A percentile compares a stretch with the other conserved stretches of the same genome.
Evolutionary conservation across 2,888 invertebrate species (phyloP).

Genomic region (Piscicola geometra): DNA sequence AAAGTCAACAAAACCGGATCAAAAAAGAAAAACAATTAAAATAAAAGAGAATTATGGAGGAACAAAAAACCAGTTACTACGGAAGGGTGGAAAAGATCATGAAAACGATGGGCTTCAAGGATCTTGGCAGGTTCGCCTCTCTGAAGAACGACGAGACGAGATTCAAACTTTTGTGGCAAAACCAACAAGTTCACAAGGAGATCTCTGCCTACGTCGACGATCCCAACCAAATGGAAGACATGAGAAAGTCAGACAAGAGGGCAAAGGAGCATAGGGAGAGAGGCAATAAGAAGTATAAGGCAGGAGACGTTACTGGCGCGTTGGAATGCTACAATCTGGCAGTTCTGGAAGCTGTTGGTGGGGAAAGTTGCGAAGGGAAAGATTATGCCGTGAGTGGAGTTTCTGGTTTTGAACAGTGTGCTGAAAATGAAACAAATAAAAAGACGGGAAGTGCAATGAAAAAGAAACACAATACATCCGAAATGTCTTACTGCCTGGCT

Average conservation of each 20-base stretch:
- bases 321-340: conserved; percentile 1
- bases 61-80: not conserved
- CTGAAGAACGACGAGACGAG: not conserved
- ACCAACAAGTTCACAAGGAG: not conserved
- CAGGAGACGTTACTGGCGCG: not conserved
- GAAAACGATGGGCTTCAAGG: not conserved
- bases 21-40: no score
- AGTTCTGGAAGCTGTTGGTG: not conserved
- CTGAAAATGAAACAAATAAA: not conserved
- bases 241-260: not conserved
- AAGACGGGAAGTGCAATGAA: no score
- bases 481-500: conserved; percentile 47
- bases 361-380: not conserved
- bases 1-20: no score
- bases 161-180: not conserved
- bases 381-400: not conserved
- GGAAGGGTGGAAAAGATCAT: not conserved
- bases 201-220: not conserved
- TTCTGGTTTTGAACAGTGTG: no score
- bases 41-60: no score
- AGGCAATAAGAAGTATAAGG: conserved; percentile 8
- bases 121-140: not conserved
- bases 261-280: not conserved
- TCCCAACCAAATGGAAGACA: not conserved
- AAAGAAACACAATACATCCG: not conserved